These are phyloP conservation scores for Apamea crenata DNA, from an alignment of 2,888 invertebrate genomes.

Conservation along the genomic window DNA sequence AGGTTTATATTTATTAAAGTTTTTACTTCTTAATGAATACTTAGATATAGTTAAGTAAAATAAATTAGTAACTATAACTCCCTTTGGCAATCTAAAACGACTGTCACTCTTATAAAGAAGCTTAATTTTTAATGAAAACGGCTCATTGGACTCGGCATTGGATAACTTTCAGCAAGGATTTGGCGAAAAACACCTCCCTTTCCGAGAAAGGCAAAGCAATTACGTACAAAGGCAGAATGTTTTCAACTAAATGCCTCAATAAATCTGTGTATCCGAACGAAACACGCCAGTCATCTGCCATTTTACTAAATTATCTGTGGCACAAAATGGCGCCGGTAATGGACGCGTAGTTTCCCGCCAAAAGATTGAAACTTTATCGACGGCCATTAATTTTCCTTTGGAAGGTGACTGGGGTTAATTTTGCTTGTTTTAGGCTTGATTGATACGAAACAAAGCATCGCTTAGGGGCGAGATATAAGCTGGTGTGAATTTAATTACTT, in stretches of 20 bases:
- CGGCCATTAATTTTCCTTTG: constrained; percentile 69
- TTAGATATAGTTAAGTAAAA: constrained; percentile 16
- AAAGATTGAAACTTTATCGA: constrained; percentile 73
- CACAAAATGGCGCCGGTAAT: constrained; percentile 70
- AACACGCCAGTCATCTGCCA: constrained; percentile 75
- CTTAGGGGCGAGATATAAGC: constrained; percentile 41
- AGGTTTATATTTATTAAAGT: constrained; percentile 14
- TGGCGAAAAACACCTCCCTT: constrained; percentile 26
- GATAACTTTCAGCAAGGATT: not conserved
- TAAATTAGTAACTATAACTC: not conserved
- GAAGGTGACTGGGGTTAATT: constrained; percentile 68
- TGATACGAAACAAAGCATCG: constrained; percentile 59
- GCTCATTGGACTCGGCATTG: not conserved
- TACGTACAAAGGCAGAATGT: constrained; percentile 53
- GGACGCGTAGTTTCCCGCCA: constrained; percentile 68
- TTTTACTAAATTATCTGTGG: constrained; percentile 75
- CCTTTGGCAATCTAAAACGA: not conserved
- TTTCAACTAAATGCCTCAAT: constrained; percentile 61
- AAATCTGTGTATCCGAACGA: constrained; percentile 70
- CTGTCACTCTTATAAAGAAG: constrained; percentile 2
- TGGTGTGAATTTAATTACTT: constrained; percentile 52
- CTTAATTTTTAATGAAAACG: not conserved
- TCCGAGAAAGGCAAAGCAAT: constrained; percentile 48
- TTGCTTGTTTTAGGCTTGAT: constrained; percentile 63
- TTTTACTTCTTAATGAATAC: constrained; percentile 1